Conservation (phyloP, 2,888 invertebrate genomes). For the Linyphia triangularis region DNA sequence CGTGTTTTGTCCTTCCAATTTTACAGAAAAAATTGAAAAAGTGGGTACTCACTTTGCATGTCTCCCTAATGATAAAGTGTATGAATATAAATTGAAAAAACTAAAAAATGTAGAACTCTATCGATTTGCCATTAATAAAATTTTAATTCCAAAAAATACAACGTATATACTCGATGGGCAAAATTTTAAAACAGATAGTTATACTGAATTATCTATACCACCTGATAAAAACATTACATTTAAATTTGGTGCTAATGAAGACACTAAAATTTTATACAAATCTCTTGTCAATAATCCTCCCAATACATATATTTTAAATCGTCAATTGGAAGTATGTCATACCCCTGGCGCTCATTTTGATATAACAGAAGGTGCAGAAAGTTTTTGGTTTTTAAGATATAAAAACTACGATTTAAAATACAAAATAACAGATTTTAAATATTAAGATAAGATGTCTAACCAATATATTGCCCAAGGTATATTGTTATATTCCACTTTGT, state of each 20-base stretch:
- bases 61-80: neutral
- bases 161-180: neutral
- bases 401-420: neutral
- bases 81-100: neutral
- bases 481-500: conserved; percentile 9
- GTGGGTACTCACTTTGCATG: neutral
- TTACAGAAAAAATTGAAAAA: conserved; percentile 7
- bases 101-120: neutral
- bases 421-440: neutral
- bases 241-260: neutral
- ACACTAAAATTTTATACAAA: neutral
- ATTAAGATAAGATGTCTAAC: conserved; percentile 18
- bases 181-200: too few relatives aligned
- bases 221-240: neutral
- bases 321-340: neutral
- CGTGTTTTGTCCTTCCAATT: conserved; percentile 28
- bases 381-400: neutral
- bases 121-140: neutral
- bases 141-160: neutral
- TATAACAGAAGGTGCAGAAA: neutral
- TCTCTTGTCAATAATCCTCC: conserved; percentile 20
- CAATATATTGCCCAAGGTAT: conserved; percentile 20
- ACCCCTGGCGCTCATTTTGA: neutral
- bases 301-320: conserved; percentile 10
- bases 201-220: too few relatives aligned